Conservation (phyloP, 2,888 invertebrate species). For the Elmis aenea region DNA sequence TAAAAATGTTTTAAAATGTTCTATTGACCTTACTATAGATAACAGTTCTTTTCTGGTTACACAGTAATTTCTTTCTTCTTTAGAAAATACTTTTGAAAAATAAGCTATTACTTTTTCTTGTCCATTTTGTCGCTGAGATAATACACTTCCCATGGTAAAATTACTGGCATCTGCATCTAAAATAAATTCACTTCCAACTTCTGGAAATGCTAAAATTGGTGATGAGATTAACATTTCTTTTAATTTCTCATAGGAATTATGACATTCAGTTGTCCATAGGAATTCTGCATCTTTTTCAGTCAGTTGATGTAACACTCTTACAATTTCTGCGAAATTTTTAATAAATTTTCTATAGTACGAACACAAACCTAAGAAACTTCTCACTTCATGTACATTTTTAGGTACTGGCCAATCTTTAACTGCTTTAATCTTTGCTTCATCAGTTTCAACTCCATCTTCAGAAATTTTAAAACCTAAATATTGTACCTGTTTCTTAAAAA, state of each 20-base stretch:
- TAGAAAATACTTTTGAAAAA: conserved; percentile 20
- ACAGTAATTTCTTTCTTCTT: conserved; percentile 27
- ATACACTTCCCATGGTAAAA: conserved; percentile 8
- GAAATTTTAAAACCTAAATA: conserved; percentile 11
- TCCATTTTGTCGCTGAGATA: conserved; percentile 11
- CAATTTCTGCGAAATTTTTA: no score
- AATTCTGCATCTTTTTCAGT: conserved; percentile 11
- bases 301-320: conserved; percentile 13
- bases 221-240: not conserved
- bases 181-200: not conserved
- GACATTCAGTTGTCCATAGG: conserved; percentile 4
- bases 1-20: conserved; percentile 29
- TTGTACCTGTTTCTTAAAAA: no score
- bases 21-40: conserved; percentile 27
- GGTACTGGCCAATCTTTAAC: conserved; percentile 20
- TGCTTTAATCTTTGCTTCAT: conserved; percentile 7
- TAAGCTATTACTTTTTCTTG: conserved; percentile 25
- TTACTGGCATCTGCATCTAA: conserved; percentile 12
- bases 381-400: conserved; percentile 7
- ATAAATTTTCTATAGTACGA: conserved; percentile 18
- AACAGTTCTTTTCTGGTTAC: conserved; percentile 29
- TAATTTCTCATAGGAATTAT: not conserved
- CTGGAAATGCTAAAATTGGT: not conserved
- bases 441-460: no score
- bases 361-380: conserved; percentile 2